Evolutionary conservation across 2,113 vertebrate genomes (phyloP).

Genomic region (Numenius arquata): DNA sequence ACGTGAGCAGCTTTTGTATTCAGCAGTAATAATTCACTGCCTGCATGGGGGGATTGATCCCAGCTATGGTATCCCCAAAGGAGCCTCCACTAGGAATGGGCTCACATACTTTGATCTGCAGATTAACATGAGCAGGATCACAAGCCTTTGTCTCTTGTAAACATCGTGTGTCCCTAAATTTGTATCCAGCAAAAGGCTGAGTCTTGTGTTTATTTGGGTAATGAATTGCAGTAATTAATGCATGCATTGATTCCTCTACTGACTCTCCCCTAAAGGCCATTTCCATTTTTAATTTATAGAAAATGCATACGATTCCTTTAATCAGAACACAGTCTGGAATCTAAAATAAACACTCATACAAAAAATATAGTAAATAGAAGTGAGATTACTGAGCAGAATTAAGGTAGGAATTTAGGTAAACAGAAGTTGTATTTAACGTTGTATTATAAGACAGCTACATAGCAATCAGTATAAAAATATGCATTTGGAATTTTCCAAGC

Average conservation of each 20-base stretch:
- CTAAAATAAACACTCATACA: conserved; percentile 20
- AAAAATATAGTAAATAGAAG: background rate
- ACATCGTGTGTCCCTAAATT: conserved; percentile 81
- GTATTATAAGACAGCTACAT: background rate
- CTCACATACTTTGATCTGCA: conserved; percentile 83
- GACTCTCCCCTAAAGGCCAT: conserved; percentile 88
- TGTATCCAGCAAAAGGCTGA: conserved; percentile 87
- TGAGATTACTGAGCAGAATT: background rate
- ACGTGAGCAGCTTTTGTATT: conserved; percentile 93
- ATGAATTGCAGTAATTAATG: conserved; percentile 99
- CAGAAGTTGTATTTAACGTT: background rate
- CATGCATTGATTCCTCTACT: conserved; percentile 90
- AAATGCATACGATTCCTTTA: conserved; percentile 74
- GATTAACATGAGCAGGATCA: conserved; percentile 88
- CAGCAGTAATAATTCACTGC: conserved; percentile 91
- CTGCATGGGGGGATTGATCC: conserved; percentile 83
- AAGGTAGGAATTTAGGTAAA: background rate
- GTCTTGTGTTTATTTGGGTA: conserved; percentile 94
- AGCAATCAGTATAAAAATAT: background rate
- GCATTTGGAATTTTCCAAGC: background rate
- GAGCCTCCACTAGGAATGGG: conserved; percentile 80
- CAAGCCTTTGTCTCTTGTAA: conserved; percentile 87
- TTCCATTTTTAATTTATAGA: conserved; percentile 95
- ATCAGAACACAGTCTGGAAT: conserved; percentile 60
- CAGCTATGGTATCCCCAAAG: conserved; percentile 83